Percentiles rank a stretch among this genome's conserved stretches.
Evolutionary conservation across 64 coral and sea anemone genomes (phyloP).

Genomic region (Acropora yongei): DNA sequence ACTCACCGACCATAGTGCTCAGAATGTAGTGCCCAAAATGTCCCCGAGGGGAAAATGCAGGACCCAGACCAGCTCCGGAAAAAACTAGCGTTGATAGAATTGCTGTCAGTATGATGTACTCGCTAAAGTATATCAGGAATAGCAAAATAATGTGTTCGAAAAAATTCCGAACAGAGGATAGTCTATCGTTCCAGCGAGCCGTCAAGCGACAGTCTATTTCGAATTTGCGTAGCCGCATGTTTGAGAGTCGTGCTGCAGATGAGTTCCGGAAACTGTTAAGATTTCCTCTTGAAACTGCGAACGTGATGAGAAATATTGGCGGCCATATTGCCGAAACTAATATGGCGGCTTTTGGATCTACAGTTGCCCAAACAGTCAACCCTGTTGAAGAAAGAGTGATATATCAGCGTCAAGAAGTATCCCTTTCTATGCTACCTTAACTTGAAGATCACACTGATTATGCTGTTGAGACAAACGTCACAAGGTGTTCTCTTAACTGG

Average conservation of each 20-base stretch:
- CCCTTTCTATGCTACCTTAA: no score
- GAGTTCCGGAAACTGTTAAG: not conserved
- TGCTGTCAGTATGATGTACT: conserved; percentile 61
- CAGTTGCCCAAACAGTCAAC: conserved; percentile 67
- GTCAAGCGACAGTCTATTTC: not conserved
- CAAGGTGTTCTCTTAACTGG: no score
- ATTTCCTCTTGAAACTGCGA: conserved; percentile 44
- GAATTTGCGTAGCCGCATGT: not conserved
- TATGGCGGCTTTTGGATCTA: conserved; percentile 66
- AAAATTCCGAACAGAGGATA: conserved; percentile 42
- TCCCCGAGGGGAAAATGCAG: conserved; percentile 52
- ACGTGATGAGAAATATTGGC: conserved; percentile 64
- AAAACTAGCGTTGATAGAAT: conserved; percentile 77
- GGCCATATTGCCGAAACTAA: conserved; percentile 70
- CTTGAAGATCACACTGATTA: no score
- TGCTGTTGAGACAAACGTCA: no score
- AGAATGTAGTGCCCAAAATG: conserved; percentile 81
- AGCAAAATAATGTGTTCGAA: conserved; percentile 42
- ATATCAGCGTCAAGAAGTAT: not conserved
- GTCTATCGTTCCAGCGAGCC: conserved; percentile 33
- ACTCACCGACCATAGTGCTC: conserved; percentile 76
- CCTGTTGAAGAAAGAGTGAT: conserved; percentile 27
- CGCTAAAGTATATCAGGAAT: conserved; percentile 68
- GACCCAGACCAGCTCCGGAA: conserved; percentile 29
- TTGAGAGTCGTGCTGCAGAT: not conserved